Percentiles rank a stretch among this genome's conserved stretches.
Evolutionary conservation across 2,888 invertebrate genomes (phyloP).

Genomic region (Lithophane leautieri): DNA sequence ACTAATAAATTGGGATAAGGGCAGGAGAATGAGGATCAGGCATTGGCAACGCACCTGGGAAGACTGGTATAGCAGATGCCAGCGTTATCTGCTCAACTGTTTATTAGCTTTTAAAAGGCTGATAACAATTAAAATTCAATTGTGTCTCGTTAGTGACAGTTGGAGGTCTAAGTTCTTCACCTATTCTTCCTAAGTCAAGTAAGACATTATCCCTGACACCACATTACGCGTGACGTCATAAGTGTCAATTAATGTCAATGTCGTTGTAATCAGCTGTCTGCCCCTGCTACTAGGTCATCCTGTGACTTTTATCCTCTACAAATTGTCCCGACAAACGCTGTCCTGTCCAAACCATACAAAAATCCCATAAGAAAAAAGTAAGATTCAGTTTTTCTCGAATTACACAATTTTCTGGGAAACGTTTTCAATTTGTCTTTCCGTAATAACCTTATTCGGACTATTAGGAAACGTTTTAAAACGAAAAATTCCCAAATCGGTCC

Average conservation of each 20-base stretch:
- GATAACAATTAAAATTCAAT: no score
- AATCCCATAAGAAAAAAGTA: neutral
- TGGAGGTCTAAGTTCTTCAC: no score
- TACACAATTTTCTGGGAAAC: no score
- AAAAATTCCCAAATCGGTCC: no score
- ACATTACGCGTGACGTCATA: slow-evolving; percentile 39
- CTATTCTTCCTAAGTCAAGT: neutral
- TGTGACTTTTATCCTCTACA: neutral
- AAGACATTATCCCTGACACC: slow-evolving; percentile 39
- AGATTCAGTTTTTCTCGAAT: neutral
- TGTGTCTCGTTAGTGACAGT: no score
- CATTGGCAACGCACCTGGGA: no score
- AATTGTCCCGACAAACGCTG: neutral
- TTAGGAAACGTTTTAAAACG: neutral
- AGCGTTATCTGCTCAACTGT: no score
- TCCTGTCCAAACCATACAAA: neutral
- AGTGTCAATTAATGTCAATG: slow-evolving; percentile 54
- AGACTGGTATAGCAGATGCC: no score
- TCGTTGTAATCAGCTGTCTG: slow-evolving; percentile 48
- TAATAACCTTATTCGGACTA: neutral
- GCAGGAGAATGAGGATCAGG: no score
- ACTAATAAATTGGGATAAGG: no score
- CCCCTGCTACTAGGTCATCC: slow-evolving; percentile 20
- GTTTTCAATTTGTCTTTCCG: no score
- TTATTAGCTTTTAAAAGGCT: no score